phyloP scores from a whole-genome alignment of 2,888 invertebrate genomes.

The Macrosiphum euphorbiae region DNA sequence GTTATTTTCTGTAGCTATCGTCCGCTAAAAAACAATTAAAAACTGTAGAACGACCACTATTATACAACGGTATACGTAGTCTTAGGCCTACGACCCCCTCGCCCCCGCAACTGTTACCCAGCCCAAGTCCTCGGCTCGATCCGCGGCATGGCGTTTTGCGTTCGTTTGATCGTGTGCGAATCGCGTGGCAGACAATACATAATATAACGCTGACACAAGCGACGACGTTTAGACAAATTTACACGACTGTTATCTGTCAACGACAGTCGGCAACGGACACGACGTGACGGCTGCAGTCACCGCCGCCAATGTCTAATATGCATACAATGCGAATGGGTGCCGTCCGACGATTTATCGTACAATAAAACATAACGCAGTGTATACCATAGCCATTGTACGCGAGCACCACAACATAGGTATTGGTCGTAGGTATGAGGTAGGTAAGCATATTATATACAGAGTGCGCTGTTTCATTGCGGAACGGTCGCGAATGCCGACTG shows the following conservation, averaged over 20 bases:
- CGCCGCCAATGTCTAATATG: constrained; percentile 46
- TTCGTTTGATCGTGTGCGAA: constrained; percentile 39
- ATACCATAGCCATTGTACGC: background rate
- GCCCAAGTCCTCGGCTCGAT: background rate
- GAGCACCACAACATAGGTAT: background rate
- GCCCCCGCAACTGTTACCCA: background rate
- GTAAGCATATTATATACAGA: background rate
- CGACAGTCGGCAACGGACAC: constrained; percentile 25
- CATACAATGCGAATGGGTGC: constrained; percentile 57
- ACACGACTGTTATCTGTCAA: constrained; percentile 34
- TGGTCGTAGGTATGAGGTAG: too few relatives aligned
- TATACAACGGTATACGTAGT: background rate
- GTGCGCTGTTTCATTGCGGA: background rate
- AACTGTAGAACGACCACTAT: too few relatives aligned
- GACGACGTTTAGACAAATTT: constrained; percentile 54
- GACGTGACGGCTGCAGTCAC: constrained; percentile 10
- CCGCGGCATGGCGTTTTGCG: background rate
- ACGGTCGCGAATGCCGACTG: background rate
- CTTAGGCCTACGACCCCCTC: background rate
- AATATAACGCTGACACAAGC: constrained; percentile 13
- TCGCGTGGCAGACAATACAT: constrained; percentile 1
- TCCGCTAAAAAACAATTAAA: background rate
- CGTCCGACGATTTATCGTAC: constrained; percentile 41
- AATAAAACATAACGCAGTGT: background rate
- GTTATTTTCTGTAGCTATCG: background rate